phyloP scores from a whole-genome alignment of 2,113 vertebrate species.

The Centropus bengalensis region DNA sequence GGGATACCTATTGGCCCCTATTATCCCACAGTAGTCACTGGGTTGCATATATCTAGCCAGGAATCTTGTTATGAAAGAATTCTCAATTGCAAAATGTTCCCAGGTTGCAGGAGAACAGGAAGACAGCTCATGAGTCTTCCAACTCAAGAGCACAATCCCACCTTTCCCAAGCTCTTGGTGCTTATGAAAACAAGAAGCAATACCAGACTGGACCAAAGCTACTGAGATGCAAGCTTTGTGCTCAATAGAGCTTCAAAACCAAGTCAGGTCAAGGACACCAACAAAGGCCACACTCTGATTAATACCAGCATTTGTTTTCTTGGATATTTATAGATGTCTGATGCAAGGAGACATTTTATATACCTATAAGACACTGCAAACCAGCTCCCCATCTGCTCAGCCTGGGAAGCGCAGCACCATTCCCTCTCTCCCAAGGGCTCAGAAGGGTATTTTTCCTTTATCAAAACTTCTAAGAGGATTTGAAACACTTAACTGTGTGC shows the following conservation, averaged over 20 bases:
- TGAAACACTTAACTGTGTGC: background rate
- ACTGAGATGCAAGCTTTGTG: accelerated
- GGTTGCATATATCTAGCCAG: background rate
- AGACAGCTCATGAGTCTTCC: background rate
- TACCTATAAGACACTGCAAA: background rate
- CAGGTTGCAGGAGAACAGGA: background rate
- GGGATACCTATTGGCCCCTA: background rate
- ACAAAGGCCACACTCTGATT: too few species aligned
- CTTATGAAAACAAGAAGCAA: background rate
- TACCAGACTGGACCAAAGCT: background rate
- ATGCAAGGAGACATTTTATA: background rate
- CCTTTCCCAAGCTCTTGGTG: background rate
- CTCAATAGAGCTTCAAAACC: background rate
- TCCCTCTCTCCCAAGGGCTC: background rate
- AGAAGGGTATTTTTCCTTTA: background rate
- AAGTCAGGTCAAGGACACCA: background rate
- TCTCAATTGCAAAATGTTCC: background rate
- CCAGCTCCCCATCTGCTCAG: background rate
- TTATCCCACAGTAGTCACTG: background rate
- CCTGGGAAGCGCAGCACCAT: background rate
- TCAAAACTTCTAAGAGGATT: background rate
- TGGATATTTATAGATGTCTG: background rate
- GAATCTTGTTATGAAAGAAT: background rate
- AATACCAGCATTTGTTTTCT: background rate
- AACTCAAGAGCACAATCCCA: background rate